These are phyloP conservation scores for Mionectes macconnelli DNA, from an alignment of 2,113 vertebrate genomes.

Conservation along the genomic window DNA sequence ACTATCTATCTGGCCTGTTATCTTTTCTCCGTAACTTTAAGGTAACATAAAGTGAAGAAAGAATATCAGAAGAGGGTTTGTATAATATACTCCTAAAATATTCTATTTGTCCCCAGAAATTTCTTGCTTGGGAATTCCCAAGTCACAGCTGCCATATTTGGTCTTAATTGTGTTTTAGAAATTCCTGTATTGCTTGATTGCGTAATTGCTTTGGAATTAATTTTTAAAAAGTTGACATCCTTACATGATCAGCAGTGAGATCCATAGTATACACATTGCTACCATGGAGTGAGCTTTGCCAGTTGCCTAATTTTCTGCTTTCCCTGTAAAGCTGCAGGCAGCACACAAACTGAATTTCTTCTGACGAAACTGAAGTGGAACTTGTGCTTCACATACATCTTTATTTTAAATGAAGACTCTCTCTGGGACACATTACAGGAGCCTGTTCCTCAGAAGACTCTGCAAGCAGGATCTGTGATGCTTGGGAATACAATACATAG, in stretches of 20 bases:
- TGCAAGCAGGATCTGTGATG: neutral
- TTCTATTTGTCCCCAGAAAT: neutral
- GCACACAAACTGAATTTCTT: neutral
- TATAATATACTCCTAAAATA: neutral
- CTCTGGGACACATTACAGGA: neutral
- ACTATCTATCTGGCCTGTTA: neutral
- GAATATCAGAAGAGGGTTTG: neutral
- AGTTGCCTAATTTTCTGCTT: neutral
- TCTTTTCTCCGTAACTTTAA: neutral
- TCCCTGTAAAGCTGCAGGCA: neutral
- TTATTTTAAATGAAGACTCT: neutral
- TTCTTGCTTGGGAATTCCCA: neutral
- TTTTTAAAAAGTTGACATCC: neutral
- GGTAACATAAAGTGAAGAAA: neutral
- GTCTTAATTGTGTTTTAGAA: neutral
- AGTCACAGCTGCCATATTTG: neutral
- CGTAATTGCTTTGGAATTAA: neutral
- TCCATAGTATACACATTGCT: neutral
- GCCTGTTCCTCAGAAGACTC: neutral
- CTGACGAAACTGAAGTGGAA: neutral
- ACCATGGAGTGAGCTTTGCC: neutral
- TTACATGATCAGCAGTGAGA: neutral
- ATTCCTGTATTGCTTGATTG: neutral
- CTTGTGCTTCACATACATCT: neutral
- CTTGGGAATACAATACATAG: neutral